Base-by-base conservation (phyloP, 2,113 vertebrate genomes). In the Hemichromis elongatus region DNA sequence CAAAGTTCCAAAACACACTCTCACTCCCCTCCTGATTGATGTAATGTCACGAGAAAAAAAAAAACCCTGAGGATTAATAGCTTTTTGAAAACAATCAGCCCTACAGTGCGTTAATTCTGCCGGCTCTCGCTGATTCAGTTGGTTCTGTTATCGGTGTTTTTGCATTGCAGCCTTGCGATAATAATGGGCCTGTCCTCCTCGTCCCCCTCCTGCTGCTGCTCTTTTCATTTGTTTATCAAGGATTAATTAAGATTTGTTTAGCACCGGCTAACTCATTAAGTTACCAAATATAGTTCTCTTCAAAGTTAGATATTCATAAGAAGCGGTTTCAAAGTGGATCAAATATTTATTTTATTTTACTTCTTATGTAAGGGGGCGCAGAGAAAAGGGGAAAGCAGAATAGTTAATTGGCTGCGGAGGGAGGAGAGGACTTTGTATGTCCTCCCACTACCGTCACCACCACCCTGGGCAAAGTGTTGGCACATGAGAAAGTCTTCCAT, bases 181-280 rank as follows among this genome's bases (percentile, higher is more conserved):
- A 80, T 78, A 86, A 82, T 28, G 37, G 50, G 37, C 18, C 9
- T 56, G 53, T 54, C 50, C 24, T 83, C 88, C 75, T 77, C 52
- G 45, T 80, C 80, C 75, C 28, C 16, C 11, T 80, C 80, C 75
- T 28, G n/a, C 82, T 3, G 21, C 75, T 42, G 3, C 56, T 13
- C 79, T 80, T 55, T 56, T 82, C 57, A 75, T 87, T 87, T 87
- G 77, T 90, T 92, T 91, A 85, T 90, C 81, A 89, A 88, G 73
- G 70, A 90, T 87, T 90, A 83, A 91, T 88, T 90, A 88, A 84
- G 77, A 80, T 88, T 90, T 90, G 83, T 87, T 88, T 92, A 89
- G 87, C 59, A 66, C 26, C 1, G 9, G 50, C 82, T 73, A 81
- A 86, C 86, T 93, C 87, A 92, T 93, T 92, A 92, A 86, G 79